Evolutionary conservation across 2,113 vertebrate genomes (phyloP), one percentile per base, ranked within the genome.

Genomic region (Stictonetta naevosa): DNA sequence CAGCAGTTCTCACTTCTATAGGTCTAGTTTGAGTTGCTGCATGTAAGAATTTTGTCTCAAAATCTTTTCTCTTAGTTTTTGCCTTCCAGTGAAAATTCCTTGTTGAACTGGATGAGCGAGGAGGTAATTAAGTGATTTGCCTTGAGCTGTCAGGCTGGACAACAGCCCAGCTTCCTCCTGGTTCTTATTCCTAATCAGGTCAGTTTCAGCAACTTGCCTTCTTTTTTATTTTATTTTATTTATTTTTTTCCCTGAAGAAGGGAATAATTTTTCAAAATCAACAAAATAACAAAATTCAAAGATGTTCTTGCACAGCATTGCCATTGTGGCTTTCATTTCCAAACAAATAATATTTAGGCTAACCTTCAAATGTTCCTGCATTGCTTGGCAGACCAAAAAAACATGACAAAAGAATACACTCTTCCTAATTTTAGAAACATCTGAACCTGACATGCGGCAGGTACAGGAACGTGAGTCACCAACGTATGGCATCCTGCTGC

Each of bases 381-480:
- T 13, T 48, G 34, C 77, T 86, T 79, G 81, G 77, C 69, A 91
- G 93, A 28, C 50, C 76, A 87, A 95, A 86, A n/a, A 88, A 87
- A 86, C 66, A 62, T 14, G 66, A 72, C 68, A 88, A 83, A 90
- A 92, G 90, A 75, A 14, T 12, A 46, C 0, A 20, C 14, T 62
- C 28, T 29, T 46, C n/a, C 88, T 86, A 91, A 93, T 86, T 93
- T 93, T 92, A 91, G 86, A 86, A 48, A 66, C 80, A 81, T 88
- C 58, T 77, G 38, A 64, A 62, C 10, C 33, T 93, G 81, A 79
- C 83, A 92, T 69, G 82, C 50, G 81, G 86, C 86, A 73, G 79
- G 14, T 85, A 79, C 44, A 4, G 6, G 94, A 77, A 93, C 73
- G 55, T 62, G 80, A 94, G 90, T 75, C 88, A 86, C 86, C 92